Percentiles rank a stretch among this genome's conserved stretches.
These are phyloP conservation scores for Turritopsis rubra DNA, from an alignment of 30 jellyfish, hydroid and myxozoan genomes.

Conservation along the genomic window DNA sequence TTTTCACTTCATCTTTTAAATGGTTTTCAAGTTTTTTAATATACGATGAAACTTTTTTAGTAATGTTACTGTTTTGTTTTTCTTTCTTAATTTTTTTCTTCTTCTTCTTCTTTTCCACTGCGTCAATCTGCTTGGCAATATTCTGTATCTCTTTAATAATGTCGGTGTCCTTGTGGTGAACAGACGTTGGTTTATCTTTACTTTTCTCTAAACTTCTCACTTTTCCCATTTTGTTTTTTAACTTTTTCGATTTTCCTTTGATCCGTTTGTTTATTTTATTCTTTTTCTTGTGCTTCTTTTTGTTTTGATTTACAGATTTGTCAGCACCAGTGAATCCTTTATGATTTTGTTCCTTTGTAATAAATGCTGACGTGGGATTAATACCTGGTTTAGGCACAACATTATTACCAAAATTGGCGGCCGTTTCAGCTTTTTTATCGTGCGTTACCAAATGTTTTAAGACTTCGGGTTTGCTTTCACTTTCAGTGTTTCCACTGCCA, in stretches of 20 bases:
- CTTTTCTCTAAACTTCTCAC: not conserved
- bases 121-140: constrained; percentile 37
- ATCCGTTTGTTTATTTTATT: not conserved
- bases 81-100: constrained; percentile 5
- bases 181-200: not conserved
- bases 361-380: constrained; percentile 37
- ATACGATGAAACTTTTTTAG: not conserved
- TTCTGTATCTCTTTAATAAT: constrained; percentile 26
- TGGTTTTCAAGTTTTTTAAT: constrained; percentile 1
- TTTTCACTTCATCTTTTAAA: not conserved
- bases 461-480: not conserved
- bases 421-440: constrained; percentile 8
- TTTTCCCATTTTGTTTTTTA: not conserved
- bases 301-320: not conserved
- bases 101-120: constrained; percentile 28
- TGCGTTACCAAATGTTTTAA: not conserved
- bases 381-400: constrained; percentile 26
- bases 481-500: not conserved
- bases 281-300: not conserved
- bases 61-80: not conserved
- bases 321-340: constrained; percentile 15
- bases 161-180: constrained; percentile 17
- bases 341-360: constrained; percentile 19
- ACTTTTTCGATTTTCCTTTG: constrained; percentile 12
- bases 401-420: constrained; percentile 34